A percentile compares a stretch with the other conserved stretches of the same genome.
Conservation (phyloP, 2,113 vertebrate genomes). For the Rhineura floridana region DNA sequence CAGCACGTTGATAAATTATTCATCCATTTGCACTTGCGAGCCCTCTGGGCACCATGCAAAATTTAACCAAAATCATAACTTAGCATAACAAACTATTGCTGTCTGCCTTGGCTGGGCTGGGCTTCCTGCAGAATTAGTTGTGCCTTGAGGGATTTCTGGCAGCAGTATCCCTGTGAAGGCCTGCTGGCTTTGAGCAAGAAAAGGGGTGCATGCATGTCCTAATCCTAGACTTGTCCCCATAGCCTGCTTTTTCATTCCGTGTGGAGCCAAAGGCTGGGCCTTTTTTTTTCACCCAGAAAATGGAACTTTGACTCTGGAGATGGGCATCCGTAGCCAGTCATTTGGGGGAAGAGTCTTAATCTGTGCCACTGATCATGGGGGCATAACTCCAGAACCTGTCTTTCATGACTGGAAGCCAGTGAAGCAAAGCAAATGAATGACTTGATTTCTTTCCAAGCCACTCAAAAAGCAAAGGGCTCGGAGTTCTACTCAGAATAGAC, state of each 20-base stretch:
- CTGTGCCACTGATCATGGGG: neutral
- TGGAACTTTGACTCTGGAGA: neutral
- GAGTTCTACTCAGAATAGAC: too few species aligned
- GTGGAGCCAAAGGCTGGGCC: neutral
- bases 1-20: neutral
- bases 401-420: too few species aligned
- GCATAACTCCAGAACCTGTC: neutral
- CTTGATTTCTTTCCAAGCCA: neutral
- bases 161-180: fast-evolving
- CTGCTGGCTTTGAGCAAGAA: neutral
- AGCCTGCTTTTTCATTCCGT: too few species aligned
- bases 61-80: fast-evolving
- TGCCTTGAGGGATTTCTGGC: neutral
- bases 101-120: neutral
- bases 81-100: fast-evolving
- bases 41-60: neutral
- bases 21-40: neutral
- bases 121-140: neutral
- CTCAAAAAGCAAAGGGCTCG: too few species aligned
- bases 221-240: neutral
- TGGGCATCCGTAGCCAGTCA: neutral
- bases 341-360: neutral
- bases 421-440: neutral
- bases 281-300: neutral
- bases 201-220: neutral